A percentile compares a stretch with the other conserved stretches of the same genome.
These are phyloP conservation scores for Deilephila porcellus DNA, from an alignment of 2,888 invertebrate genomes.

Conservation along the genomic window DNA sequence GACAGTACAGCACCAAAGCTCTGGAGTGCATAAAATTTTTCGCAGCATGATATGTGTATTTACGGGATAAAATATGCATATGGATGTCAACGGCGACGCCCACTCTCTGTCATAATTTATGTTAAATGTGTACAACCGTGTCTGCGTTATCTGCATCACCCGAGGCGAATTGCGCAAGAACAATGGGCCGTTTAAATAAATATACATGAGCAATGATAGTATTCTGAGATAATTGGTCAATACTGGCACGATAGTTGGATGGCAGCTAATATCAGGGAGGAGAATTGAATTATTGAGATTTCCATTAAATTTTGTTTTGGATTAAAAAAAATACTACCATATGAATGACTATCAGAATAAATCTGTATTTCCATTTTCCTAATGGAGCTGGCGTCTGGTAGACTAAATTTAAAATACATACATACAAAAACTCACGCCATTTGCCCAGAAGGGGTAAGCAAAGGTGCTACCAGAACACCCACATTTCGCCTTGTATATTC, in stretches of 20 bases:
- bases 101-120: slow-evolving; percentile 35
- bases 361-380: no score
- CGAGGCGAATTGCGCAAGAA: slow-evolving; percentile 17
- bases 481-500: no score
- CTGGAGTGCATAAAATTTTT: slow-evolving; percentile 15
- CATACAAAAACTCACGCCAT: no score
- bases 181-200: slow-evolving; percentile 16
- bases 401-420: no score
- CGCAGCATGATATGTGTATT: slow-evolving; percentile 12
- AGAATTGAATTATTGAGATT: no score
- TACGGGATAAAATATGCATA: slow-evolving; percentile 23
- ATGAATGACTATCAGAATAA: no score
- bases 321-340: no score
- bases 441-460: no score
- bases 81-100: slow-evolving; percentile 29
- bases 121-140: slow-evolving; percentile 33
- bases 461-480: no score
- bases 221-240: neutral
- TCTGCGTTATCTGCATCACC: slow-evolving; percentile 32
- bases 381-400: no score
- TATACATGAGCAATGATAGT: slow-evolving; percentile 3
- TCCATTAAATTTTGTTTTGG: no score
- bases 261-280: neutral
- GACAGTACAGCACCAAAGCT: neutral
- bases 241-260: neutral